Evolutionary conservation across 1,140 invertebrate species (phyloP).

Genomic region (Physella acuta): DNA sequence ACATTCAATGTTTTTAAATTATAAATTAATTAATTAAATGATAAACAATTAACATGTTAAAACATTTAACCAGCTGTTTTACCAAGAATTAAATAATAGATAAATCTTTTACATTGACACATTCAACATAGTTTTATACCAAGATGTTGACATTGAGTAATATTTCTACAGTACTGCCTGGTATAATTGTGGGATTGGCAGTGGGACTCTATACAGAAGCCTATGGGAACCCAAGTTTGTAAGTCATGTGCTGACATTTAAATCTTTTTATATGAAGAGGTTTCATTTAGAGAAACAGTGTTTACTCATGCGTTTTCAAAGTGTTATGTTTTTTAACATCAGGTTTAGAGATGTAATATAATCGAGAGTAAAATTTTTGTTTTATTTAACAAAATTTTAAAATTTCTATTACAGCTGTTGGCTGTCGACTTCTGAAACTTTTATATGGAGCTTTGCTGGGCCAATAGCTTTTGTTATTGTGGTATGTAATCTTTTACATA

Average conservation of each 20-base stretch:
- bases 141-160: no score
- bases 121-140: no score
- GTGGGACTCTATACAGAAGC: slow-evolving; percentile 92
- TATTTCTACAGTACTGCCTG: slow-evolving; percentile 74
- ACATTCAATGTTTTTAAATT: no score
- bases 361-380: no score
- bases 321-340: not conserved
- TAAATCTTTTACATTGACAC: no score
- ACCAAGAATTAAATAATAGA: no score
- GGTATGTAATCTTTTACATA: no score
- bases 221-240: slow-evolving; percentile 92
- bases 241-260: slow-evolving; percentile 69
- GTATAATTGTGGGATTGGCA: slow-evolving; percentile 85
- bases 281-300: not conserved
- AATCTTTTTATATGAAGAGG: not conserved
- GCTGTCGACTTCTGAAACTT: slow-evolving; percentile 82
- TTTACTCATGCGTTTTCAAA: not conserved
- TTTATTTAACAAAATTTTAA: no score
- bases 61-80: no score
- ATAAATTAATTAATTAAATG: no score
- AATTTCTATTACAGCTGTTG: slow-evolving; percentile 68
- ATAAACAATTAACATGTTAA: no score
- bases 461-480: slow-evolving; percentile 75
- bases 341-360: no score
- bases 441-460: slow-evolving; percentile 89